A percentile compares a stretch with the other conserved stretches of the same genome.
Conservation (phyloP, 2,888 invertebrate species). For the Synergus japonicus region DNA sequence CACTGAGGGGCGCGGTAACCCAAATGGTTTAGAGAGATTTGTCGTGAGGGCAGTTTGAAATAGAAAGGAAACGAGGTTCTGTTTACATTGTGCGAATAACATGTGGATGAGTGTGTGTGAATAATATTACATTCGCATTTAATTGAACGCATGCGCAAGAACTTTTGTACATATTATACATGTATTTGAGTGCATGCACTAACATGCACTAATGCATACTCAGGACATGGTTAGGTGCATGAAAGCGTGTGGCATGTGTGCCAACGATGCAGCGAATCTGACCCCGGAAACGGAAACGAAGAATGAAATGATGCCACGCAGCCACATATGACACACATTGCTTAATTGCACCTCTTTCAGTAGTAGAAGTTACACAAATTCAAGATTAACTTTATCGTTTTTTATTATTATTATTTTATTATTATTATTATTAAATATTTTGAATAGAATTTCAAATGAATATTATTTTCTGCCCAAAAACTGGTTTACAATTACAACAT, state of each 20-base stretch:
- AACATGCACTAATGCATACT: conserved; percentile 13
- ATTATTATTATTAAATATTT: too few species aligned
- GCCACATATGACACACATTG: background rate
- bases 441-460: too few species aligned
- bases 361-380: background rate
- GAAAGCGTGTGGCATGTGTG: background rate
- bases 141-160: background rate
- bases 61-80: conserved; percentile 30
- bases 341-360: background rate
- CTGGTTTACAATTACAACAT: too few species aligned
- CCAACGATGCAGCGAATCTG: conserved; percentile 7
- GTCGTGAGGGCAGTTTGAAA: conserved; percentile 28
- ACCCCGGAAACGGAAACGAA: conserved; percentile 13
- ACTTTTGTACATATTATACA: background rate
- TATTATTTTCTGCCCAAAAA: too few species aligned
- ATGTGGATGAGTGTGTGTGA: background rate
- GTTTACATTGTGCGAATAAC: conserved; percentile 17
- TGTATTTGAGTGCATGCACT: conserved; percentile 18
- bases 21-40: conserved; percentile 37
- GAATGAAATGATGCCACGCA: background rate
- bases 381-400: too few species aligned
- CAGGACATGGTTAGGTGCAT: background rate
- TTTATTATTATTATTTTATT: too few species aligned
- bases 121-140: conserved; percentile 12
- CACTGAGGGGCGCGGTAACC: conserved; percentile 17